Percentiles rank a stretch among this genome's conserved stretches.
These are phyloP conservation scores for Caenorhabditis tropicalis DNA, from an alignment of 1,140 invertebrate species.

Conservation along the genomic window DNA sequence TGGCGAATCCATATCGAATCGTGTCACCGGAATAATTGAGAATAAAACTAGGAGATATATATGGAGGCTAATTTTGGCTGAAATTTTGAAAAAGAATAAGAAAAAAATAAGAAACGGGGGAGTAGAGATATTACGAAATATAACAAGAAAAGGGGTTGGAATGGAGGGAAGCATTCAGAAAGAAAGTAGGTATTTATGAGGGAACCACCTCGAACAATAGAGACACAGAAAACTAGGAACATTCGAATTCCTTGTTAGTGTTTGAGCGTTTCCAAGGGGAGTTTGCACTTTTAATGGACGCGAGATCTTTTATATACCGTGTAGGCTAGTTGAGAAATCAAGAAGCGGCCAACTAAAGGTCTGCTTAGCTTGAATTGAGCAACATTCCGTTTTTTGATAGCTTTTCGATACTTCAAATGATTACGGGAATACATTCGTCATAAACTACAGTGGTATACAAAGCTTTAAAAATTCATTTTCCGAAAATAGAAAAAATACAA, in stretches of 20 bases:
- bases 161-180: neutral
- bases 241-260: neutral
- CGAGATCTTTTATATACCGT: too few species aligned
- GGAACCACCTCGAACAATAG: neutral
- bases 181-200: neutral
- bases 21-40: neutral
- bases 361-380: too few species aligned
- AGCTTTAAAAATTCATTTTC: too few species aligned
- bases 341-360: too few species aligned
- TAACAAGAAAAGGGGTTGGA: neutral
- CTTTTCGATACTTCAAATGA: too few species aligned
- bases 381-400: too few species aligned
- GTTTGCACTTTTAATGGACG: neutral
- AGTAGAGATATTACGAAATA: neutral
- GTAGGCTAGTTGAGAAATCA: too few species aligned
- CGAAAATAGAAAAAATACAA: too few species aligned
- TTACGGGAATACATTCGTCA: too few species aligned
- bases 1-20: conserved; percentile 15
- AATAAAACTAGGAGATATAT: neutral
- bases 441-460: too few species aligned
- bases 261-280: neutral
- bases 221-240: conserved; percentile 4
- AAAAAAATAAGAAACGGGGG: neutral
- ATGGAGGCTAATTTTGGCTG: conserved; percentile 3
- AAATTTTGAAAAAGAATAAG: neutral